Percentiles rank a stretch among this genome's conserved stretches.
Evolutionary conservation across 2,113 vertebrate genomes (phyloP).

Genomic region (Myotis brandtii): DNA sequence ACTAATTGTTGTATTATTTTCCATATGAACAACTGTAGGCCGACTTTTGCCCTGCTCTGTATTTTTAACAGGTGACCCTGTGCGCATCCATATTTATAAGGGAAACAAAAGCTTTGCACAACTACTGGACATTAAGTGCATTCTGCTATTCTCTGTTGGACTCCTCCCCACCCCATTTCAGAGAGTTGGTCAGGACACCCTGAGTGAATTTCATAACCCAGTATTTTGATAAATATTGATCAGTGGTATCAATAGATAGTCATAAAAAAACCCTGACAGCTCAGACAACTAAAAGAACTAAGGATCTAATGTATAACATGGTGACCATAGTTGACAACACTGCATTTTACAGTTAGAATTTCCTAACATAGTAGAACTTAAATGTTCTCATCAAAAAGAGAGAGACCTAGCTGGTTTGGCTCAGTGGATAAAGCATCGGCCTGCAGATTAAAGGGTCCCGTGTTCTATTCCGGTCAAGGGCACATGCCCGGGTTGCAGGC

Average conservation of each 20-base stretch:
- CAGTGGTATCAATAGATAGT: neutral
- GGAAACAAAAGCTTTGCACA: neutral
- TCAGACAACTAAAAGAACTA: neutral
- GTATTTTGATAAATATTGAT: neutral
- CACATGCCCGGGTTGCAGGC: no score
- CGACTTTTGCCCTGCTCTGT: neutral
- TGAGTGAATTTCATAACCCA: neutral
- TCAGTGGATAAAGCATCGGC: no score
- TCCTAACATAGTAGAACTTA: neutral
- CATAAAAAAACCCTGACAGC: neutral
- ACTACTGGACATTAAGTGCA: neutral
- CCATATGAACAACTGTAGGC: neutral
- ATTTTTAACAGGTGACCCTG: neutral
- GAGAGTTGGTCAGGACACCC: no score
- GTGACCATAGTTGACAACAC: neutral
- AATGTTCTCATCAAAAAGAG: neutral
- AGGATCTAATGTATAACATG: neutral
- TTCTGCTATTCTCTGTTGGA: no score
- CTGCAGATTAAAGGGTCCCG: no score
- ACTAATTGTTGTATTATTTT: no score
- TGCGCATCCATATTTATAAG: neutral
- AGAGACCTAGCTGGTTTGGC: neutral
- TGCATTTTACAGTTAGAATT: neutral
- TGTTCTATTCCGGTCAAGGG: no score
- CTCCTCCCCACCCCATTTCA: neutral